Conservation (phyloP, 1,140 invertebrate genomes). For the Apolygus lucorum region DNA sequence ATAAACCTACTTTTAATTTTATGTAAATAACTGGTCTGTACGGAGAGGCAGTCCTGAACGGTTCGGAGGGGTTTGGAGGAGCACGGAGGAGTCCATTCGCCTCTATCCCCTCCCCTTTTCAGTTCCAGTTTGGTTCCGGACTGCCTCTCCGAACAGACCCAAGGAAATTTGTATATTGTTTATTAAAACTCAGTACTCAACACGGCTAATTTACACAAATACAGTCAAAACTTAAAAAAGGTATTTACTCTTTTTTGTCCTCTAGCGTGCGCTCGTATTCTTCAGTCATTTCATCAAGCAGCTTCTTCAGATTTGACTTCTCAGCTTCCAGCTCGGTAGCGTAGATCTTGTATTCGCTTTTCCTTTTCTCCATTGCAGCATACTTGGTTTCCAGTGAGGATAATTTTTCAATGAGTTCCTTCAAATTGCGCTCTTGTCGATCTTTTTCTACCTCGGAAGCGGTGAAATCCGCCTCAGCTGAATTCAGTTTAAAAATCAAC, state of each 20-base stretch:
- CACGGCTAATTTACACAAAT: not conserved
- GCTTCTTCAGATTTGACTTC: conserved; percentile 19
- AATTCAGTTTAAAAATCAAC: conserved; percentile 24
- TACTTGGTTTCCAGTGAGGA: conserved; percentile 14
- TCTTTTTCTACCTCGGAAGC: conserved; percentile 21
- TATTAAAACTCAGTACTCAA: not conserved
- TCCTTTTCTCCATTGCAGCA: conserved; percentile 25
- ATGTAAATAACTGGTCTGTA: no score
- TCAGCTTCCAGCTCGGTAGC: conserved; percentile 26
- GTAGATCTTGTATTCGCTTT: conserved; percentile 29
- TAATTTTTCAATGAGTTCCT: conserved; percentile 14
- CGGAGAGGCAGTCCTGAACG: no score
- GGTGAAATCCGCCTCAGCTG: conserved; percentile 20
- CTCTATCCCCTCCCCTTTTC: no score
- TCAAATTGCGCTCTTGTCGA: conserved; percentile 17
- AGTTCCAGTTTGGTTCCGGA: no score
- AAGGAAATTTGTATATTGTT: not conserved
- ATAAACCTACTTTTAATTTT: no score
- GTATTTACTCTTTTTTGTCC: conserved; percentile 22
- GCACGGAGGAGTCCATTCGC: no score
- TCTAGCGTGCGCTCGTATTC: conserved; percentile 25
- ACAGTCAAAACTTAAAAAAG: not conserved
- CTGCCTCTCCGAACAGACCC: no score
- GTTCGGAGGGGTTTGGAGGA: no score
- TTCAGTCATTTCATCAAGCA: conserved; percentile 14